Evolutionary conservation across 2,888 invertebrate genomes (phyloP), one percentile per base, ranked within the genome.

Genomic region (Oxyscelio sp.): DNA sequence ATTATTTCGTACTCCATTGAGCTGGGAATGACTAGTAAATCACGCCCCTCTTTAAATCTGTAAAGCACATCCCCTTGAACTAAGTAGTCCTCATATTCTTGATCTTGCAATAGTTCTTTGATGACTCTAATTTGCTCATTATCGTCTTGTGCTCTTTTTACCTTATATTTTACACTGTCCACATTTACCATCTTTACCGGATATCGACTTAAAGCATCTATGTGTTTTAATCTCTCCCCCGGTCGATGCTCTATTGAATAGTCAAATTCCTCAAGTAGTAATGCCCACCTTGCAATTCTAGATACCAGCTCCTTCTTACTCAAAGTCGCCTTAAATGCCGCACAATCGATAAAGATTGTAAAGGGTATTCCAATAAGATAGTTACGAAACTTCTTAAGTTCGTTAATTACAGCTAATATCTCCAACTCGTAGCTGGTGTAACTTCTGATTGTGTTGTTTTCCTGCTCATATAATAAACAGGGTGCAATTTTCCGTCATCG

Each of bases 361-460:
- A 86, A 85, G 1, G 48, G 19, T 9, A 83, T 73, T 0, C 81
- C 83, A n/a, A 81, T 27, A 0, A 84, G 45, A 31, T 84, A 84
- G 0, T 78, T 21, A 9, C 59, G 13, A 54, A 84, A 89, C 38
- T 85, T 85, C 19, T 84, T 85, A 6, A 88, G 21, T 8, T 86
- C 83, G 40, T 86, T 84, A 1, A 90, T 58, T 0, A 89, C 74
- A 0, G 88, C 88, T 17, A 90, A 21, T 0, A 87, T 86, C 50
- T 89, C 89, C 0, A 90, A 52, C 50, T 90, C 89, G 27, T 88
- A 89, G 45, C 89, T 89, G 3, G 83, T 40, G 40, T 87, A 89
- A 8, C 86, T 87, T 43, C 86, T 0, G 81, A 86, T 2, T 70
- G 43, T 2, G 87, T 79, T 4, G 83, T 85, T 45, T 87, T 87